Evolutionary conservation across 1,140 invertebrate species (phyloP).

Genomic region (Pogonomyrmex barbatus): DNA sequence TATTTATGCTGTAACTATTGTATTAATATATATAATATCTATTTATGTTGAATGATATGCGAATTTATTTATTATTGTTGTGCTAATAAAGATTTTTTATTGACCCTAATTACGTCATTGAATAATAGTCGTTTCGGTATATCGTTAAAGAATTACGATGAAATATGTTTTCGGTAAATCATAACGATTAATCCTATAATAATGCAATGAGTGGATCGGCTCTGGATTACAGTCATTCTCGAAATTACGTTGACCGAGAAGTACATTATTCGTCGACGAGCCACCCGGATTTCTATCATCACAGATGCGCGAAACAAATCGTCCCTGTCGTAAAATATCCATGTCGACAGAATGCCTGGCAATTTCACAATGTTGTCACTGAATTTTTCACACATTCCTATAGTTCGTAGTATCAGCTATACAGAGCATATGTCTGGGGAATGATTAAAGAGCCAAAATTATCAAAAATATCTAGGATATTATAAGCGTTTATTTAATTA

Average conservation of each 20-base stretch:
- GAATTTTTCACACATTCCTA: not conserved
- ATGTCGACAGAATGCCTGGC: not conserved
- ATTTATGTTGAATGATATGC: not conserved
- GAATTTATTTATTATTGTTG: not conserved
- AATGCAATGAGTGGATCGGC: conserved; percentile 12
- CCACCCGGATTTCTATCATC: not conserved
- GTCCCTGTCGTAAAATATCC: conserved; percentile 8
- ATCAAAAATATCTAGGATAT: not conserved
- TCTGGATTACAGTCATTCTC: conserved; percentile 11
- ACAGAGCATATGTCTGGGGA: not conserved
- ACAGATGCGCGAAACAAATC: conserved; percentile 1
- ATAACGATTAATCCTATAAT: conserved; percentile 37
- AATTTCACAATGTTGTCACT: not conserved
- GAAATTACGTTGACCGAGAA: conserved; percentile 18
- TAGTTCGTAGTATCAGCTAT: not conserved
- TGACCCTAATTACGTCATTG: not conserved
- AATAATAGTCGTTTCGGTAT: not conserved
- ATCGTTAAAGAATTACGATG: not conserved
- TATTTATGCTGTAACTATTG: conserved; percentile 3
- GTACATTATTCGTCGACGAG: conserved; percentile 32
- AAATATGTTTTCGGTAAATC: conserved; percentile 7
- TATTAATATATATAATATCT: not conserved
- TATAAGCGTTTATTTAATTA: not conserved
- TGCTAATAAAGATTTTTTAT: conserved; percentile 11
- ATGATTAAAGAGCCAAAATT: not conserved